Evolutionary conservation across 2,113 vertebrate genomes (phyloP), one percentile per base, ranked within the genome.

Genomic region (Cyprinodon variegatus): DNA sequence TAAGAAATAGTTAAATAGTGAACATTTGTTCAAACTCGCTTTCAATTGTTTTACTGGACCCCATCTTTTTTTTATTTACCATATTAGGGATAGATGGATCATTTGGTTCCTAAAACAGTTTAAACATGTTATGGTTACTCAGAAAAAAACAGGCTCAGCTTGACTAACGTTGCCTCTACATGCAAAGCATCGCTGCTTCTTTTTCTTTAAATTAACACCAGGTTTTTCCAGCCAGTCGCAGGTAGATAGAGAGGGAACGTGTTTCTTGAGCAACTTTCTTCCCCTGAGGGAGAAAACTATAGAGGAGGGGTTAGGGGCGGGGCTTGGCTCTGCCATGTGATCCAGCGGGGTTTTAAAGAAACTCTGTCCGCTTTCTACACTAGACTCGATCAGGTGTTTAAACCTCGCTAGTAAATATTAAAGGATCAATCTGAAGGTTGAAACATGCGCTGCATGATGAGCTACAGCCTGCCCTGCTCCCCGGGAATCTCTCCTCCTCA

Each of bases 381-480:
- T 13, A 46, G n/a, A 45, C 62, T 40, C 50, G 41, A 5, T n/a
- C 45, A 41, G 29, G 64, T 39, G 29, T 46, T 66, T 7, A 40
- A 41, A 12, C 40, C 3, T 20, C 20, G 40, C 15, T 12, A 4
- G 9, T 65, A 4, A 22, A 41, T 29, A 29, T 29, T 29, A 29
- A 29, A 29, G 29, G 29, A 29, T 29, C 29, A 29, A 3, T 8
- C 17, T 5, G 40, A n/a, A 66, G 48, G 36, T 0, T 17, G 4
- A 12, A 83, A 43, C 69, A 95, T 95, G 94, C 92, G 92, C 48
- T 90, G 90, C 82, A 91, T 70, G 72, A 87, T 93, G 87, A 92
- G 71, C 66, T 94, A 93, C 85, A 90, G 79, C 11, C 86, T 94
- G 8, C 90, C 92, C 4, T 93, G 83, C 74, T 94, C 93, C 0